Evolutionary conservation across 2,113 vertebrate species (phyloP), one percentile per base, ranked within the genome.

Genomic region (Pollachius pollachius): DNA sequence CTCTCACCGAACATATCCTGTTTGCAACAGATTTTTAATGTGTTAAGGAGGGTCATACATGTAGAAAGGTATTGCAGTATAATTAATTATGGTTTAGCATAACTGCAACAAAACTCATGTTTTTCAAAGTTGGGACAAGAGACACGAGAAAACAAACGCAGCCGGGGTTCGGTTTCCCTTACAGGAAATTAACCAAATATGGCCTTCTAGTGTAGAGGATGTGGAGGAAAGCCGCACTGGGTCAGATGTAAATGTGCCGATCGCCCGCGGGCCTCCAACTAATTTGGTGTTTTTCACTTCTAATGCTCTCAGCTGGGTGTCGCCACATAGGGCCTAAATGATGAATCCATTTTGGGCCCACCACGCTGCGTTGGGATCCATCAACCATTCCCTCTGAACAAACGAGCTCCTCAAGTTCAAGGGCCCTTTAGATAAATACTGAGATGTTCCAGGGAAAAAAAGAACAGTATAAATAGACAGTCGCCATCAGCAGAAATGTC

Each of bases 171-270:
- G 41, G 41, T 48, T 48, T 13, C 41, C 12, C 41, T 48, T 2
- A 48, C 41, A 48, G 41, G 41, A 48, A 48, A 13, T 9, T 0
- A 48, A 13, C 9, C 12, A 12, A 9, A 13, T 48, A 2, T 48
- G 5, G 59, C 23, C 15, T 25, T 25, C 19, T 25, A 15, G 19
- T 27, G 60, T 17, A 16, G 41, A 48, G 81, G 77, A 74, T 68
- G 81, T 72, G 79, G 52, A 64, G 71, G 72, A 70, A 69, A 78
- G 69, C 67, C 73, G 72, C 84, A 84, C 76, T 63, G 78, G 83
- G 82, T 89, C 85, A 86, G 84, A 80, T 73, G 85, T 86, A 86
- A 81, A 92, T 92, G 81, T 84, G 72, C 76, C 76, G 81, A 79
- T 58, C 71, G 17, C 67, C 70, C 12, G 41, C 41, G 12, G 41